Evolutionary conservation across 1,140 invertebrate species (phyloP).

Genomic region (Drosophila mauritiana): DNA sequence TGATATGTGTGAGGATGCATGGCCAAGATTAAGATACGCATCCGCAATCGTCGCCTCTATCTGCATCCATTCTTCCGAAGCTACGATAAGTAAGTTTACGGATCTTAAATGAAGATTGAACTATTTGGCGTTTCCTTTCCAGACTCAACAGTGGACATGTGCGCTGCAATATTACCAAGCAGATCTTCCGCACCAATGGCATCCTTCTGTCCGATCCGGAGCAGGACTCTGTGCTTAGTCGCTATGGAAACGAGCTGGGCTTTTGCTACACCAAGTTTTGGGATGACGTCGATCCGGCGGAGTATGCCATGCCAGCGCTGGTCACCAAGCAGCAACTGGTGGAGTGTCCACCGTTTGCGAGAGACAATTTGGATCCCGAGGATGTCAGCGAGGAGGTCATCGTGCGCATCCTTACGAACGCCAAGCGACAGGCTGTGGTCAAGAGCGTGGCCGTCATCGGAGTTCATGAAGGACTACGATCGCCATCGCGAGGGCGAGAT

Average conservation of each 20-base stretch:
- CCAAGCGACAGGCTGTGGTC: constrained; percentile 88
- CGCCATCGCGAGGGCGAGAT: constrained; percentile 87
- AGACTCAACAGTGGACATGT: constrained; percentile 89
- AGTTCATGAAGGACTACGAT: constrained; percentile 88
- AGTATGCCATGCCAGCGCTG: constrained; percentile 78
- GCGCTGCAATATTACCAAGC: constrained; percentile 88
- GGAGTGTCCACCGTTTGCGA: constrained; percentile 54
- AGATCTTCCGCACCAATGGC: constrained; percentile 87
- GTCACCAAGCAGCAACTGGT: constrained; percentile 51
- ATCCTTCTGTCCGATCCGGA: constrained; percentile 88
- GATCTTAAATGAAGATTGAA: not conserved
- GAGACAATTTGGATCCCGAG: constrained; percentile 28
- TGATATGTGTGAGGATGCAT: constrained; percentile 86
- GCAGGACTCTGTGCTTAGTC: constrained; percentile 87
- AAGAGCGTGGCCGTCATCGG: constrained; percentile 87
- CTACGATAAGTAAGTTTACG: constrained; percentile 87
- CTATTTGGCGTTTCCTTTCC: constrained; percentile 7
- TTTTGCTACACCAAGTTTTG: constrained; percentile 89
- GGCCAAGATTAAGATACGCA: constrained; percentile 85
- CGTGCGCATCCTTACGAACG: constrained; percentile 88
- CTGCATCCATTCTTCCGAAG: constrained; percentile 88
- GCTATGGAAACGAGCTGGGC: constrained; percentile 89
- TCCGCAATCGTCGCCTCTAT: constrained; percentile 86
- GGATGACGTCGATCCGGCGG: constrained; percentile 85
- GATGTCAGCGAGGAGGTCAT: constrained; percentile 86